Evolutionary conservation across 2,113 vertebrate genomes (phyloP), one percentile per base, ranked within the genome.

Genomic region (Platanista minor): DNA sequence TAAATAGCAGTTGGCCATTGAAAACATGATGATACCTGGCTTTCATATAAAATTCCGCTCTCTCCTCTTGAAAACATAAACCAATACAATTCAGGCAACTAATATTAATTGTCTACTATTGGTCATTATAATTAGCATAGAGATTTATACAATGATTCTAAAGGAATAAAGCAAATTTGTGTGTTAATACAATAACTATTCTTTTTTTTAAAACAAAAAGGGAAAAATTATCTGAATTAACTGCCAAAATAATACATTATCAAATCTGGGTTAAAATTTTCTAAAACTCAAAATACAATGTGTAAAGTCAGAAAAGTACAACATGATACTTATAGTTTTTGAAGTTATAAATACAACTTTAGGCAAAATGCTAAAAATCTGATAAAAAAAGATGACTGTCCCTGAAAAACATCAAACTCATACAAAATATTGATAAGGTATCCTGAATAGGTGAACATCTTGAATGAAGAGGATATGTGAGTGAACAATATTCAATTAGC

Each of bases 321-420:
- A 57, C 71, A 81, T 57, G 8, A 52, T 82, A 92, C 43, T 83
- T 67, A 31, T 8, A 82, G 66, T 75, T 91, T 91, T n/a, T 91
- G 4, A 92, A 96, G 87, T 82, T 93, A 57, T 57, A 74, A 84
- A 83, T 77, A 96, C 23, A 88, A 93, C 14, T 83, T 82, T 25
- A 83, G 46, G 23, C 21, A 95, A 96, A 97, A 96, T 89, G 75
- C n/a, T 88, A 93, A 93, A 89, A 86, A 83, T 14, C 14, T 87
- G 43, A 77, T 43, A 85, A 25, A 90, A 90, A 91, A 87, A 52
- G 14, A 92, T 77, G 87, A 85, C 17, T 43, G 59, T 0, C 82
- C 21, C 54, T 46, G 41, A 96, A 86, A 57, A 96, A 95, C 6
- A 92, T 29, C 71, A 85, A 74, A 85, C 77, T 81, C 84, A 93